Evolutionary conservation across 1,140 invertebrate genomes (phyloP), one percentile per base, ranked within the genome.

Genomic region (Trichonephila inaurata): DNA sequence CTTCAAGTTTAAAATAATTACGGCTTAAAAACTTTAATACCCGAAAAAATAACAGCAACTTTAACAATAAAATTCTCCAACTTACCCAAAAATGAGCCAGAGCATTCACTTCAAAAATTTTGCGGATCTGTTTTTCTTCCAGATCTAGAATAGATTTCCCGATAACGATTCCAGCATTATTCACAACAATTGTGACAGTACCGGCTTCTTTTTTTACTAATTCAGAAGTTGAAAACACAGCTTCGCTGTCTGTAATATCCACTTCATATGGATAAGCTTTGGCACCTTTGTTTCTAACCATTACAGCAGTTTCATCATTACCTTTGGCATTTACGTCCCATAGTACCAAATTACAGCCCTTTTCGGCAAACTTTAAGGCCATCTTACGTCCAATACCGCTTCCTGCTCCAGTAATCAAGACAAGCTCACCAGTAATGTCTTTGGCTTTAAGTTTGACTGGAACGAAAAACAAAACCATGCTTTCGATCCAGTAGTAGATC

Each of bases 161-260:
- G 33, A 97, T 98, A 2, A 99, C 98, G 62, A 99, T 97, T 40
- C 98, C 98, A 58, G 98, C 98, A 96, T 99, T 99, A 96, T 99
- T 99, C n/a, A 99, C 97, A 16, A 99, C 95, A 90, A 99, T 97
- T n/a, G 97, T 97, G 14, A 99, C 98, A 96, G 97, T 97, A 94
- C 98, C 98, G 58, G 99, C 97, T 96, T 99, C 98, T 94, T 97
- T 96, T 94, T 97, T 98, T 0, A 99, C 97, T 95, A 97, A 96
- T 33, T 97, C 96, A 1, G 98, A 98, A 28, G 97, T 96, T 95
- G 97, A 97, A 95, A 99, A 99, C 24, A 99, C 97, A 82, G 97
- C 97, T 21, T 97, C 96, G 14, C 97, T 96, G 94, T 98, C 97
- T 12, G 98, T 97, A 5, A 99, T 96, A 95, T 99, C 98, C 72